phyloP scores from a whole-genome alignment of 2,888 invertebrate genomes.

The Drosophila anomelani region DNA sequence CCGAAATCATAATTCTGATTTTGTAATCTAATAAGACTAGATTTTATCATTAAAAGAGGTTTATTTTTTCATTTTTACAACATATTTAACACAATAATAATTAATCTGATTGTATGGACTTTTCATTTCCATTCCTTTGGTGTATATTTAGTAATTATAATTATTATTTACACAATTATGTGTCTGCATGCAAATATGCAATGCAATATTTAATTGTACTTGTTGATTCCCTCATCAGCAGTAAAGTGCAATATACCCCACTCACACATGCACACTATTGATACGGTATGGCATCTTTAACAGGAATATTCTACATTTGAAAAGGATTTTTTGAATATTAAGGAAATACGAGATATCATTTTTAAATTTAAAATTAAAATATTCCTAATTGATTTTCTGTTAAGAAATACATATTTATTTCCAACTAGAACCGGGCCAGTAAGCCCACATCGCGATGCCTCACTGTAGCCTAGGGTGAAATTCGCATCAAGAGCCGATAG shows the following conservation, averaged over 20 bases:
- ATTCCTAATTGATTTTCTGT: background rate
- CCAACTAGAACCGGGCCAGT: background rate
- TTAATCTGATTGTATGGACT: background rate
- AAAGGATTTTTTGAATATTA: background rate
- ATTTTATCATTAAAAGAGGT: background rate
- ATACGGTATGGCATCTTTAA: background rate
- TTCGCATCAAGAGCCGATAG: constrained; percentile 46
- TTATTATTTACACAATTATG: background rate
- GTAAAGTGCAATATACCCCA: constrained; percentile 6
- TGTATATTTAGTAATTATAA: background rate
- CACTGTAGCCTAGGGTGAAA: constrained; percentile 16
- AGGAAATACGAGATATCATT: background rate
- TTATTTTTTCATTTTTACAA: no score
- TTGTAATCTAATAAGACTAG: no score
- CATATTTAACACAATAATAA: background rate
- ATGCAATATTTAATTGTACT: constrained; percentile 5
- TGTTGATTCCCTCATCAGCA: constrained; percentile 12
- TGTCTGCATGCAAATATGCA: background rate
- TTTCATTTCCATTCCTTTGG: background rate
- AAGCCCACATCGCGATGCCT: background rate
- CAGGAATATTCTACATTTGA: no score
- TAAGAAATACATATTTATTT: background rate
- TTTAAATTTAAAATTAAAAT: background rate
- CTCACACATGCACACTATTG: background rate
- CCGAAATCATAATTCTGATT: no score